Conservation (phyloP, 2,888 invertebrate species). For the Callinectes sapidus region DNA sequence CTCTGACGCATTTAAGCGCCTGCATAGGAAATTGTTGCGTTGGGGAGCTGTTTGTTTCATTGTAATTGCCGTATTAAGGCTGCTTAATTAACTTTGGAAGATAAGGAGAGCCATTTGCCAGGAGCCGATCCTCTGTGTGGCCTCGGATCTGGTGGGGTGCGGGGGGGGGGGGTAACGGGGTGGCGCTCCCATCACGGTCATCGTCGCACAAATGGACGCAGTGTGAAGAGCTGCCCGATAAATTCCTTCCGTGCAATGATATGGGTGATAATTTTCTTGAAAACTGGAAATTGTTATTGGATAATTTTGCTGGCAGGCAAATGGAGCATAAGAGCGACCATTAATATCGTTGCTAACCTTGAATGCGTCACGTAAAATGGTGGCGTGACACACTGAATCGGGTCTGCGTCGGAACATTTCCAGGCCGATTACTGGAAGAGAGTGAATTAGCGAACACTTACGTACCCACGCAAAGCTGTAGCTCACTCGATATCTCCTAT, state of each 20-base stretch:
- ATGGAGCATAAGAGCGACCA: slow-evolving; percentile 7
- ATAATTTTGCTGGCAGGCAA: not conserved
- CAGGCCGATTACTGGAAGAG: not conserved
- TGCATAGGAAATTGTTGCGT: slow-evolving; percentile 20
- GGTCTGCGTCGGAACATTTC: not conserved
- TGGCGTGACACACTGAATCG: slow-evolving; percentile 2
- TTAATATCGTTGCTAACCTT: not conserved
- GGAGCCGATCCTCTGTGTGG: not conserved
- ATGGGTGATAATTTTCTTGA: slow-evolving; percentile 15
- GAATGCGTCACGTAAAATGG: not conserved
- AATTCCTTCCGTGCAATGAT: slow-evolving; percentile 27
- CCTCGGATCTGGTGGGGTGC: not conserved
- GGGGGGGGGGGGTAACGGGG: not conserved
- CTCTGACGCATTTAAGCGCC: not conserved
- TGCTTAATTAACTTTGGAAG: slow-evolving; percentile 24
- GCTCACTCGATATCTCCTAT: not conserved
- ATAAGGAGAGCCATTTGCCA: slow-evolving; percentile 2
- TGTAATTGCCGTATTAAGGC: slow-evolving; percentile 7
- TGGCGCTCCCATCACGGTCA: not conserved
- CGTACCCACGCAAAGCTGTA: not conserved
- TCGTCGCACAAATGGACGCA: slow-evolving; percentile 6
- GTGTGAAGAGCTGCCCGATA: slow-evolving; percentile 2
- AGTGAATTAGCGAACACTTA: not conserved
- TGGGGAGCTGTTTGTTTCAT: not conserved
- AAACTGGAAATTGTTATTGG: slow-evolving; percentile 13